phyloP scores from a whole-genome alignment of 92 coral and sea anemone genomes.

The Phenganax subtilis region DNA sequence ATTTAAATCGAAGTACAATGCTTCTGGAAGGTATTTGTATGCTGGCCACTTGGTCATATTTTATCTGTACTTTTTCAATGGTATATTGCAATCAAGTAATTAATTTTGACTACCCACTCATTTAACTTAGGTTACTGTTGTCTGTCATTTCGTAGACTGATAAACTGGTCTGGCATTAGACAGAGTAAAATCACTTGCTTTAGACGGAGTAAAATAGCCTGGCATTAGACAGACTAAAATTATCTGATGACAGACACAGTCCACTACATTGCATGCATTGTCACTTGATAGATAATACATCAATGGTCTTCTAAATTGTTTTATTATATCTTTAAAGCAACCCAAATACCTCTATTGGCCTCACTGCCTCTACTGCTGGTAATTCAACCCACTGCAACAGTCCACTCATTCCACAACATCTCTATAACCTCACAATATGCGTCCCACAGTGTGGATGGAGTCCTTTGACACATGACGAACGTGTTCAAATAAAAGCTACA shows the following conservation, averaged over 20 bases:
- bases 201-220: no score
- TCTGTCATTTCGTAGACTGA: no score
- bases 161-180: no score
- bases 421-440: not conserved
- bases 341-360: not conserved
- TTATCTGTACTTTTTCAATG: not conserved
- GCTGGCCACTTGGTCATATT: not conserved
- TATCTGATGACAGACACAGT: no score
- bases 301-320: not conserved
- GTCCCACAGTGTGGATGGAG: constrained; percentile 30
- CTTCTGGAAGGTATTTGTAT: constrained; percentile 8
- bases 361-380: not conserved
- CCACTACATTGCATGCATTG: no score
- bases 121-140: no score
- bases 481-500: constrained; percentile 8
- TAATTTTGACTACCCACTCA: no score
- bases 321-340: not conserved
- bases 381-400: constrained; percentile 2
- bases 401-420: constrained; percentile 3
- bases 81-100: no score
- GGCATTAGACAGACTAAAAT: no score
- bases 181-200: no score
- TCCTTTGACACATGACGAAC: not conserved
- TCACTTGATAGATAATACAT: no score
- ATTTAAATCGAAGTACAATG: not conserved